Percentiles rank a stretch among this genome's conserved stretches.
phyloP scores from a whole-genome alignment of 2,888 invertebrate genomes.

The Thecophora atra region DNA sequence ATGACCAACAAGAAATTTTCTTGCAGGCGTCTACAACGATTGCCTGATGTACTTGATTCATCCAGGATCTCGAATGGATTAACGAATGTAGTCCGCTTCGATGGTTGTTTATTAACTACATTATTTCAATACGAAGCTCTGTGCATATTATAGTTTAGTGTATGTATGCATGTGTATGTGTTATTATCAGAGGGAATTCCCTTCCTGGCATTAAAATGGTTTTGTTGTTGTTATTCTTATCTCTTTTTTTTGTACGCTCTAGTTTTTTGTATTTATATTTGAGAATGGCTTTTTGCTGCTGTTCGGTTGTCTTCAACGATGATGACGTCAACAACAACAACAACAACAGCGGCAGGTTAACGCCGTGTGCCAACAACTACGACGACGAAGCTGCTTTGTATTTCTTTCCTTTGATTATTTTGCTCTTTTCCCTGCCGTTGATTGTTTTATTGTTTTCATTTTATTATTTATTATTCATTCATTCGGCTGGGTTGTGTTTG shows the following conservation, averaged over 20 bases:
- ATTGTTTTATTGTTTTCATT: conserved; percentile 26
- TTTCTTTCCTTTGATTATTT: conserved; percentile 25
- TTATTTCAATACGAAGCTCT: too few species aligned
- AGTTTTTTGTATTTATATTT: conserved; percentile 10
- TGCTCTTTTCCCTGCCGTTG: conserved; percentile 13
- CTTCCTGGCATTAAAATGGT: conserved; percentile 18
- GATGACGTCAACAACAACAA: conserved; percentile 17
- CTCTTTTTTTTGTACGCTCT: conserved; percentile 5
- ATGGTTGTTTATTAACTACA: neutral
- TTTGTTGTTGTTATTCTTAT: conserved; percentile 21
- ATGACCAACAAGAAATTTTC: too few species aligned
- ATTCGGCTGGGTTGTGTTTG: conserved; percentile 17
- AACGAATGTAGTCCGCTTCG: neutral
- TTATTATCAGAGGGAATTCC: conserved; percentile 28
- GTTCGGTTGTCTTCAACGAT: conserved; percentile 6
- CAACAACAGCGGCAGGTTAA: conserved; percentile 6
- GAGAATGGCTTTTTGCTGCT: neutral
- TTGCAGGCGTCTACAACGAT: neutral
- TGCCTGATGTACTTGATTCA: neutral
- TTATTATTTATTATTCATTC: conserved; percentile 20
- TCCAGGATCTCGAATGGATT: neutral
- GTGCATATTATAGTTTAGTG: neutral
- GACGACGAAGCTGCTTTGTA: conserved; percentile 2
- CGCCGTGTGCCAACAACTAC: conserved; percentile 30
- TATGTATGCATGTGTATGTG: neutral